Evolutionary conservation across 2,113 vertebrate species (phyloP).

Genomic region (Urocitellus parryii): DNA sequence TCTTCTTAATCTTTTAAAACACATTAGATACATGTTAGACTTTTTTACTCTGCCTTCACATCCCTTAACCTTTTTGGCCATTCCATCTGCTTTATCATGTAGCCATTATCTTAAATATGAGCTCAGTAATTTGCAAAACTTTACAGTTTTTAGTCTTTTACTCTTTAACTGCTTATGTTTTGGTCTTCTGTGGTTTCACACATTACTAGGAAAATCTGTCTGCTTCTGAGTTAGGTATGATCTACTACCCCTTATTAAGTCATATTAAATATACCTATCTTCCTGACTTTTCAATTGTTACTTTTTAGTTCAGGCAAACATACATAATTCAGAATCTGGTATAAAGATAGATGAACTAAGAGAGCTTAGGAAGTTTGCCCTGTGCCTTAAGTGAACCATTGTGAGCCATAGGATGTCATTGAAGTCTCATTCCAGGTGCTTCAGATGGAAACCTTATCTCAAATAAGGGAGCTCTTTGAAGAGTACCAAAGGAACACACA

Average conservation of each 20-base stretch:
- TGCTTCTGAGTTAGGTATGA: neutral
- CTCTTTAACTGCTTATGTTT: neutral
- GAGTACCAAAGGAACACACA: neutral
- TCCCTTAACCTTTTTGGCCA: neutral
- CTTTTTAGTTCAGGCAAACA: neutral
- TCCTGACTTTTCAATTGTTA: conserved; percentile 26
- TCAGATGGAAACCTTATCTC: neutral
- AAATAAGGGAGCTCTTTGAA: conserved; percentile 13
- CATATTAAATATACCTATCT: neutral
- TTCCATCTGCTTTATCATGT: neutral
- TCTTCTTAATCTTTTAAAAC: conserved; percentile 42
- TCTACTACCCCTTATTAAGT: neutral
- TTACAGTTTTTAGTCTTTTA: neutral
- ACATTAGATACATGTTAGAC: neutral
- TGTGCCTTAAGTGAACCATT: neutral
- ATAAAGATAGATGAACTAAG: neutral
- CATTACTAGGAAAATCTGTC: neutral
- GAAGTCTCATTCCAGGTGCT: neutral
- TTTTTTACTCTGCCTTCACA: neutral
- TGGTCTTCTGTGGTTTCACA: neutral
- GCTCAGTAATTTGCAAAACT: neutral
- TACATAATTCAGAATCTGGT: neutral
- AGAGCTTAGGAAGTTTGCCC: neutral
- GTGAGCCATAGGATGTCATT: neutral
- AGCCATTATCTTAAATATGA: neutral